Evolutionary conservation across 2,888 invertebrate species (phyloP), one percentile per base, ranked within the genome.

Genomic region (Halictus quadricinctus): DNA sequence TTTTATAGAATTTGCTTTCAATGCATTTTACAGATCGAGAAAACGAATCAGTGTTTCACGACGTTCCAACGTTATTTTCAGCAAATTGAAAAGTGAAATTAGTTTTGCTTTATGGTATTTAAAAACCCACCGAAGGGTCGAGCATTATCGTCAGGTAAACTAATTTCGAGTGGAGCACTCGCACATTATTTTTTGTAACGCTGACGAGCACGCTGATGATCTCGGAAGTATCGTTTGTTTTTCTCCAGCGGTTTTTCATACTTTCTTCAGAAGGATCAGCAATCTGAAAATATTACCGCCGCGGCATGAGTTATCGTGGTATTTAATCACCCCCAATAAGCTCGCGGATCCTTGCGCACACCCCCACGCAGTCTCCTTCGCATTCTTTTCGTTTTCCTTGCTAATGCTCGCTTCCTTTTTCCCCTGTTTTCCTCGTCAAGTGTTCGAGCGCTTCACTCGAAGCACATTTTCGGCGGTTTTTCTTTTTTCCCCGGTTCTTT

Each of bases 311-410:
- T 93, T 93, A 93, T 92, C 91, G 91, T 87, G 84, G 91, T 91
- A 92, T 93, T 93, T 93, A 93, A 93, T 93, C 93, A 93, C 93
- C 91, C 88, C 91, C 92, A 92, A 92, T 92, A 92, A 92, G 91
- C 92, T 64, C 64, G 90, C 80, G 83, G 87, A 89, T 88, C 90
- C 90, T 88, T 82, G 81, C 46, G 2, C 48, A 0, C 12, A 46
- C 58, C 58, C 58, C 64, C 70, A 25, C 66, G 29, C 75, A 36
- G 66, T 66, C 29, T 72, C 18, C 10, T 12, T 58, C 76, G 50
- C 72, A 25, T n/a, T 85, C 76, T 76, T 79, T 64, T 70, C 76
- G 75, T 76, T 64, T 76, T 21, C 76, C 15, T n/a, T 15, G 73
- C 77, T 43, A 76, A 75, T 72, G 48, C 48, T 36, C 75, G 36